Conservation (phyloP, 2,797 vertebrate species). For the Aeoliscus strigatus region DNA sequence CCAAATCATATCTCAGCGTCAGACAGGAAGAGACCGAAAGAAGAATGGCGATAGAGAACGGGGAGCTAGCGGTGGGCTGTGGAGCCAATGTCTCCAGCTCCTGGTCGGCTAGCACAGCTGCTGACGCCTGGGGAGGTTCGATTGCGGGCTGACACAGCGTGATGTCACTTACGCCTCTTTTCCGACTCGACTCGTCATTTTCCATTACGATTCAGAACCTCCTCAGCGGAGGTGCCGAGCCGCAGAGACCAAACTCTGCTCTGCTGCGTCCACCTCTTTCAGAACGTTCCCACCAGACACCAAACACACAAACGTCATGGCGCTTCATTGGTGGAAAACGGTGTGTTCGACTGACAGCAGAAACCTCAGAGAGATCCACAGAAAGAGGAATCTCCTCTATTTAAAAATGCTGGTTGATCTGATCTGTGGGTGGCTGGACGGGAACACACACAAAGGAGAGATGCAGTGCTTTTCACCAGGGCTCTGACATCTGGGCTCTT, state of each 20-base stretch:
- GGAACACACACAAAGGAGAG: too few species aligned
- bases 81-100: slow-evolving; percentile 45
- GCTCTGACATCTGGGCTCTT: slow-evolving; percentile 66
- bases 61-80: slow-evolving; percentile 31
- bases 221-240: too few species aligned
- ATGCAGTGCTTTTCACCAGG: slow-evolving; percentile 38
- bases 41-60: slow-evolving; percentile 7
- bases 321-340: too few species aligned
- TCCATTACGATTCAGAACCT: slow-evolving; percentile 32
- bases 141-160: slow-evolving; percentile 26
- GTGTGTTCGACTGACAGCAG: too few species aligned
- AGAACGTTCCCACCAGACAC: too few species aligned
- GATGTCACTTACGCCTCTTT: slow-evolving; percentile 23
- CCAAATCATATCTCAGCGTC: slow-evolving; percentile 57
- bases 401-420: too few species aligned
- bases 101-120: slow-evolving; percentile 28
- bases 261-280: too few species aligned
- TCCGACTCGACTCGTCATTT: background rate
- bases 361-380: too few species aligned
- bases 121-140: slow-evolving; percentile 33
- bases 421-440: too few species aligned
- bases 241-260: too few species aligned
- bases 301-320: too few species aligned
- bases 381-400: too few species aligned
- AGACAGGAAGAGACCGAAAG: slow-evolving; percentile 18